Percentiles rank a stretch among this genome's conserved stretches.
Evolutionary conservation across 2,797 vertebrate species (phyloP).

Genomic region (Hylomyscus alleni): DNA sequence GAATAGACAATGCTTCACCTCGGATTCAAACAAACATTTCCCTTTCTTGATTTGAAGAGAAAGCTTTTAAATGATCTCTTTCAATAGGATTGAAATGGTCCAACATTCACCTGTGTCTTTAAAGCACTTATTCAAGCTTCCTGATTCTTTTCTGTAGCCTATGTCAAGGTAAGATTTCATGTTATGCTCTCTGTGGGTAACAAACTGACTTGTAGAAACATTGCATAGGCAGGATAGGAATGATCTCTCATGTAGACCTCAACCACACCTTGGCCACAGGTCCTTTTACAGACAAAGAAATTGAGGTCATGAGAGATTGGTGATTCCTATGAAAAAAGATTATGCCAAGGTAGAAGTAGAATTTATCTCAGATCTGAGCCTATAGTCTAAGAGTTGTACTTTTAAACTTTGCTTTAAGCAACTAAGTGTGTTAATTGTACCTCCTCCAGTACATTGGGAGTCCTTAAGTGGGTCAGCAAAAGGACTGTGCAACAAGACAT

Average conservation of each 20-base stretch:
- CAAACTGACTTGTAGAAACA: constrained; percentile 26
- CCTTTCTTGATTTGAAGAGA: constrained; percentile 81
- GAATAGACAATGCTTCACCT: constrained; percentile 91
- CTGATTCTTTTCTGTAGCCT: constrained; percentile 5
- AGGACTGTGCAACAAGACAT: neutral
- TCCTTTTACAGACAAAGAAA: constrained; percentile 54
- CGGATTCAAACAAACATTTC: constrained; percentile 87
- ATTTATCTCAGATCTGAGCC: constrained; percentile 31
- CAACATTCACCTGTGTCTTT: constrained; percentile 53
- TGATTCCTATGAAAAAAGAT: neutral
- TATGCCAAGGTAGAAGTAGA: constrained; percentile 19
- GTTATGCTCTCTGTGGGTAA: neutral
- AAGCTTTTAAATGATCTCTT: constrained; percentile 42
- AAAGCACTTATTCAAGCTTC: constrained; percentile 55
- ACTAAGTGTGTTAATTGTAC: constrained; percentile 32
- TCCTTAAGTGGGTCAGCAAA: constrained; percentile 51
- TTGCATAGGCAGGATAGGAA: neutral
- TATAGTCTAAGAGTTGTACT: constrained; percentile 30
- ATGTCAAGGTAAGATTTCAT: constrained; percentile 44
- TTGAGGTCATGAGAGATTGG: constrained; percentile 27
- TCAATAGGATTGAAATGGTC: constrained; percentile 53
- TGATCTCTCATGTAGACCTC: neutral
- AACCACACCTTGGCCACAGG: neutral
- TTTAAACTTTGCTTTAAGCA: constrained; percentile 54
- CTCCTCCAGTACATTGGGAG: neutral